Conservation (phyloP, 2,797 vertebrate species). For the Apogon hyalosoma region DNA sequence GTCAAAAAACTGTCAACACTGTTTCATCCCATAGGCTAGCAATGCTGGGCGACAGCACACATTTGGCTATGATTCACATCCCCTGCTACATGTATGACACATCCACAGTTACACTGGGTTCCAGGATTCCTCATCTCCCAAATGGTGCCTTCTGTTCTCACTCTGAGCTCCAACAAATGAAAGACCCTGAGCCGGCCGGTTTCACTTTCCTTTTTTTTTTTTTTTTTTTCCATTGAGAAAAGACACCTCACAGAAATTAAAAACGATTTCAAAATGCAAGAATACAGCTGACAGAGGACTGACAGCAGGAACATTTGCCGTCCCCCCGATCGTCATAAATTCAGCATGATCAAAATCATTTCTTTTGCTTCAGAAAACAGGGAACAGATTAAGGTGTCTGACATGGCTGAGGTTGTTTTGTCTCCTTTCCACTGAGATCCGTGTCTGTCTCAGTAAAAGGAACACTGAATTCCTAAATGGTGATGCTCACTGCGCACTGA, state of each 20-base stretch:
- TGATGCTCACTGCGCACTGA: slow-evolving; percentile 57
- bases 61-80: slow-evolving; percentile 74
- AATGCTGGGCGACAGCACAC: slow-evolving; percentile 41
- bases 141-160: slow-evolving; percentile 81
- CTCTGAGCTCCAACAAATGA: slow-evolving; percentile 56
- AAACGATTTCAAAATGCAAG: background rate
- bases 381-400: slow-evolving; percentile 18
- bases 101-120: slow-evolving; percentile 77
- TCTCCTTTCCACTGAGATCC: slow-evolving; percentile 37
- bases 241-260: slow-evolving; percentile 9
- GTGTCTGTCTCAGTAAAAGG: slow-evolving; percentile 41
- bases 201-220: slow-evolving; percentile 21
- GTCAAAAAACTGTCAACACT: slow-evolving; percentile 43
- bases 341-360: slow-evolving; percentile 21
- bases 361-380: slow-evolving; percentile 9
- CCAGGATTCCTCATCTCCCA: slow-evolving; percentile 77
- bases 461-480: slow-evolving; percentile 67
- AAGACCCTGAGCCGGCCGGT: slow-evolving; percentile 23
- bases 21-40: slow-evolving; percentile 52
- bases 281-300: background rate
- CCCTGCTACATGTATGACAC: slow-evolving; percentile 78
- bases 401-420: background rate
- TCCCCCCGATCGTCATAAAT: slow-evolving; percentile 11
- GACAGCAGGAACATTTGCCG: background rate
- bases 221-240: slow-evolving; percentile 20